Percentiles rank a stretch among this genome's conserved stretches.
Conservation (phyloP, 2,797 vertebrate species). For the Bovichtus diacanthus region DNA sequence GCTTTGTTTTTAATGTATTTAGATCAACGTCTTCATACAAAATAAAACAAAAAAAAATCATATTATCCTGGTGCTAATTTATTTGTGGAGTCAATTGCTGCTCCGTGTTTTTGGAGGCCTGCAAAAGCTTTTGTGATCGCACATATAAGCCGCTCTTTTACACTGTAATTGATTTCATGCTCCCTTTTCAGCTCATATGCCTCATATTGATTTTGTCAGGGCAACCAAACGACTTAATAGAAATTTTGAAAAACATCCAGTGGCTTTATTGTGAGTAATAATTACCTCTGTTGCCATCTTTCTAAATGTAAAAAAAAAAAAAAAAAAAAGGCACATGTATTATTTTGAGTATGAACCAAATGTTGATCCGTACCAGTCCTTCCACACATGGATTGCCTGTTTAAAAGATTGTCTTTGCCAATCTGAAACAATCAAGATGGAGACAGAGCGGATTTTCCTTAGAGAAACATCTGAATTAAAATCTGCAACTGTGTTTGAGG, state of each 20-base stretch:
- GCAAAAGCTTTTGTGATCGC: constrained; percentile 48
- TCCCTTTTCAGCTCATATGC: constrained; percentile 52
- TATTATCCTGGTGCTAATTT: constrained; percentile 55
- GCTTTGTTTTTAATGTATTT: constrained; percentile 53
- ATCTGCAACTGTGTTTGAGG: neutral
- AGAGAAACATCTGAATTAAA: constrained; percentile 14
- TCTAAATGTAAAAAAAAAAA: constrained; percentile 29
- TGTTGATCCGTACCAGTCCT: constrained; percentile 25
- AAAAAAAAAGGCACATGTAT: constrained; percentile 33
- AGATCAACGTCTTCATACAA: constrained; percentile 51
- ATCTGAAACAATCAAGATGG: constrained; percentile 33
- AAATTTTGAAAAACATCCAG: constrained; percentile 24
- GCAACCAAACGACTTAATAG: constrained; percentile 39
- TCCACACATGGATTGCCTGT: constrained; percentile 25
- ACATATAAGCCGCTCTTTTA: constrained; percentile 58
- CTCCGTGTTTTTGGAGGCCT: constrained; percentile 15
- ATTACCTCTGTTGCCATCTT: constrained; percentile 42
- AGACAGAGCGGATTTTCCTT: constrained; percentile 25
- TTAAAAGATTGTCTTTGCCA: constrained; percentile 13
- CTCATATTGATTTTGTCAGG: constrained; percentile 48
- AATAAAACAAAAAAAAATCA: constrained; percentile 49
- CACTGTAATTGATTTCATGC: constrained; percentile 68
- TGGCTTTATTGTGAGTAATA: constrained; percentile 18
- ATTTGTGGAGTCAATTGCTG: constrained; percentile 34
- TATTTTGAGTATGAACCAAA: constrained; percentile 22